Evolutionary conservation across 2,888 invertebrate genomes (phyloP), one percentile per base, ranked within the genome.

Genomic region (Drosophila robusta): DNA sequence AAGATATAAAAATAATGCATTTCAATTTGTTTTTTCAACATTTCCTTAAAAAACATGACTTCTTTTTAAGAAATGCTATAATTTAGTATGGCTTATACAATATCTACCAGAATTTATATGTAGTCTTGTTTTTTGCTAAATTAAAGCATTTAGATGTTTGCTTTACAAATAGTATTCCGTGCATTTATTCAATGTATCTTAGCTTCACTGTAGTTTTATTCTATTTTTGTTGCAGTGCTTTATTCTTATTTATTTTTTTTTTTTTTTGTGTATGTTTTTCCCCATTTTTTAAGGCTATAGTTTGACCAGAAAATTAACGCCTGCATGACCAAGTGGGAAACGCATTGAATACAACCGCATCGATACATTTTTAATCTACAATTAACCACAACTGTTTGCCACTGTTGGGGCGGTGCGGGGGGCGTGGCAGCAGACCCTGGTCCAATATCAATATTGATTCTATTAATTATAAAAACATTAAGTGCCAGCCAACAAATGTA

Each of bases 401-500:
- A 11, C 32, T 16, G 61, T 39, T 6, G 74, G 7, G 16, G 8
- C 22, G 6, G n/a, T 9, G 26, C 3, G 18, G n/a, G 16, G 42
- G 29, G n/a, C 7, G 34, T 22, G 16, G 44, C 14, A 16, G 34
- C 26, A 22, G 49, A 32, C 36, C 36, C 45, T 47, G 61, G 61
- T 41, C 68, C 78, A 89, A 75, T 72, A 78, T 85, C 83, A 84
- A 90, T 90, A 90, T 90, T 90, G 89, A 90, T 89, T 87, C 89
- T 90, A 89, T 89, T 89, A 90, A 89, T 89, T 89, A 89, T 90
- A 89, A 89, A 90, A 90, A 85, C 90, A 90, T 90, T 89, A 89
- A 89, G 90, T 89, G 88, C 66, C 84, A 55, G 78, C 78, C 75
- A 79, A 80, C 79, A 87, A 88, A 87, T 87, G 90, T 87, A 89